Evolutionary conservation across 2,888 invertebrate genomes (phyloP), one percentile per base, ranked within the genome.

Genomic region (Zaprionus lineosus): DNA sequence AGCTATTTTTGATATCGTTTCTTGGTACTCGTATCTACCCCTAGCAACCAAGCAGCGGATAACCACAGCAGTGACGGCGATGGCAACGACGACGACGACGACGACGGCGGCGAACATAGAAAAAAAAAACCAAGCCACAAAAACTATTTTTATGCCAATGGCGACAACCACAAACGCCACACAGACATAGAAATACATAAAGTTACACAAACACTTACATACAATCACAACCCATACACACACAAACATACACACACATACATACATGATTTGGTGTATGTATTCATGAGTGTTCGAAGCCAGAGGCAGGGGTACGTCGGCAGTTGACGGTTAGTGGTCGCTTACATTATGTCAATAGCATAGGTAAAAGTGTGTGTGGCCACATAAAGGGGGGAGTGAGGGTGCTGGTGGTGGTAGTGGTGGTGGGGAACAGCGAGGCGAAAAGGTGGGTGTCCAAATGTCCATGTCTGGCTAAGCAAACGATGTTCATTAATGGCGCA

Each of bases 341-440:
- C 79, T 78, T 82, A 83, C 81, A 78, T 79, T 83, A 79, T 83
- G 77, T 79, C 77, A 78, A 78, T 68, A 68, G 74, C 70, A 63
- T 64, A 64, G 81, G 73, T 60, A 63, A 46, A 70, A 56, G 44
- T 43, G 8, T 6, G 12, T 9, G n/a, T 1, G 1, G 37, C 6
- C 15, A 7, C 6, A 16, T 9, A 1, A 16, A 29, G 9, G 15
- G 18, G 8, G 11, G 18, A 14, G 14, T 11, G 2, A 12, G 21
- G 19, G 26, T 16, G 26, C 16, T 12, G 14, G 2, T 24, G 19
- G 7, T 7, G n/a, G 28, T 14, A 2, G 16, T 9, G 28, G 18
- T 9, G 12, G 31, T 1, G 12, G 26, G 37, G n/a, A 14, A 8
- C 39, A 6, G 46, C 15, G 9, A 0, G 12, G 26, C 33, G n/a